These are phyloP conservation scores for Morone chrysops DNA, from an alignment of 2,113 vertebrate genomes.

Conservation along the genomic window DNA sequence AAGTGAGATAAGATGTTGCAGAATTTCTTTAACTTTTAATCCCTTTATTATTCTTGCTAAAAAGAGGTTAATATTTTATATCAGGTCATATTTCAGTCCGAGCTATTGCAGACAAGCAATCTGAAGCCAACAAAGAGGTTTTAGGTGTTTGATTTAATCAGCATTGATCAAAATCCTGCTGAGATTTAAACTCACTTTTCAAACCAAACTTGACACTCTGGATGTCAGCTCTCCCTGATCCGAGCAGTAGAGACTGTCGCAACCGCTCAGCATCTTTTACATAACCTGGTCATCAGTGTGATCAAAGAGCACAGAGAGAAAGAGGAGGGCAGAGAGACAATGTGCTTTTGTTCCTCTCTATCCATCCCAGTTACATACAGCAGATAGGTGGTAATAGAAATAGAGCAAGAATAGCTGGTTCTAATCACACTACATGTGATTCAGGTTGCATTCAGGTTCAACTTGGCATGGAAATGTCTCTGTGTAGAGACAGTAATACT, in stretches of 20 bases:
- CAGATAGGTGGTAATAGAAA: neutral
- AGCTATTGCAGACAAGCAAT: neutral
- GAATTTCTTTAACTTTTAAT: neutral
- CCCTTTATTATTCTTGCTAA: neutral
- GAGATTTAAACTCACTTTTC: conserved; percentile 5
- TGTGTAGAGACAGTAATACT: too few relatives aligned
- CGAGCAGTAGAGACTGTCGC: conserved; percentile 12
- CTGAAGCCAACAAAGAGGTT: neutral
- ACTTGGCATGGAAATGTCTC: neutral
- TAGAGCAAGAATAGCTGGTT: neutral
- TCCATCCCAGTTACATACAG: conserved; percentile 32
- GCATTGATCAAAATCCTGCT: conserved; percentile 6
- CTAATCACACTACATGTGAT: neutral
- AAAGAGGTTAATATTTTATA: neutral
- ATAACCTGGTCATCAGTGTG: conserved; percentile 28
- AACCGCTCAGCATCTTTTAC: conserved; percentile 34
- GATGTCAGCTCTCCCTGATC: conserved; percentile 15
- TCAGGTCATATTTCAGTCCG: neutral
- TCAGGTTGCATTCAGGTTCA: neutral
- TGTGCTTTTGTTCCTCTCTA: conserved; percentile 29
- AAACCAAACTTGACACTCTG: neutral
- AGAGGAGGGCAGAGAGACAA: neutral
- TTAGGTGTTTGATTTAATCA: conserved; percentile 5
- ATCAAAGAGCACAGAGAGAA: conserved; percentile 8
- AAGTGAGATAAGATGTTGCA: neutral